A percentile compares a stretch with the other conserved stretches of the same genome.
phyloP scores from a whole-genome alignment of 2,888 invertebrate species.

The Thera obeliscata region DNA sequence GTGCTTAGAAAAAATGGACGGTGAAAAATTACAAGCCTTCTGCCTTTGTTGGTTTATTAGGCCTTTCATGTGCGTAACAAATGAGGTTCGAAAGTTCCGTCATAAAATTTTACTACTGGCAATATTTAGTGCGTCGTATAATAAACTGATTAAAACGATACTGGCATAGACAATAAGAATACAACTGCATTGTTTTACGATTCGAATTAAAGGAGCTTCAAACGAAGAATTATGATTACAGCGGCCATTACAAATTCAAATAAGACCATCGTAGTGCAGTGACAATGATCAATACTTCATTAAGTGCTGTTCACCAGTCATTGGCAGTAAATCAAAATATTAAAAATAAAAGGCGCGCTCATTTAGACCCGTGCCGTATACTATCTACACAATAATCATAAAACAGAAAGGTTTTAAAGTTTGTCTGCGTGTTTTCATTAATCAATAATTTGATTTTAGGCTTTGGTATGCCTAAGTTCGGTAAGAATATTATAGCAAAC shows the following conservation, averaged over 20 bases:
- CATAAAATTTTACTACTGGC: slow-evolving; percentile 40
- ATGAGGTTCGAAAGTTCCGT: slow-evolving; percentile 38
- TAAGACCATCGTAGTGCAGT: slow-evolving; percentile 51
- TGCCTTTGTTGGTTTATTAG: slow-evolving; percentile 51
- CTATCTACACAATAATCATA: slow-evolving; percentile 34
- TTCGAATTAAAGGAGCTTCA: slow-evolving; percentile 49
- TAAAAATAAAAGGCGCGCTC: slow-evolving; percentile 69
- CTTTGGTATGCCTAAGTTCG: no score
- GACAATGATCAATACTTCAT: slow-evolving; percentile 75
- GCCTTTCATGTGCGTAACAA: slow-evolving; percentile 31
- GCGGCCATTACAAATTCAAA: slow-evolving; percentile 50
- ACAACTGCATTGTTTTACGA: slow-evolving; percentile 30
- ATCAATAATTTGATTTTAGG: slow-evolving; percentile 1
- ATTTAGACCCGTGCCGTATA: slow-evolving; percentile 69
- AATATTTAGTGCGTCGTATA: slow-evolving; percentile 36
- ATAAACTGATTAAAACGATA: slow-evolving; percentile 37
- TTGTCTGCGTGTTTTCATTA: slow-evolving; percentile 17
- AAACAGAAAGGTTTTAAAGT: slow-evolving; percentile 42
- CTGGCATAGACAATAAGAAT: slow-evolving; percentile 36
- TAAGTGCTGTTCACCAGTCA: slow-evolving; percentile 72
- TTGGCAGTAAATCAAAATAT: slow-evolving; percentile 73
- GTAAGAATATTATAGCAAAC: no score
- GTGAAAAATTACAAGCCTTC: slow-evolving; percentile 63
- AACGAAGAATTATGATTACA: slow-evolving; percentile 55
- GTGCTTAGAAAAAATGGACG: slow-evolving; percentile 67